Evolutionary conservation across 2,888 invertebrate species (phyloP), one percentile per base, ranked within the genome.

Genomic region (Harpalus rubripes): DNA sequence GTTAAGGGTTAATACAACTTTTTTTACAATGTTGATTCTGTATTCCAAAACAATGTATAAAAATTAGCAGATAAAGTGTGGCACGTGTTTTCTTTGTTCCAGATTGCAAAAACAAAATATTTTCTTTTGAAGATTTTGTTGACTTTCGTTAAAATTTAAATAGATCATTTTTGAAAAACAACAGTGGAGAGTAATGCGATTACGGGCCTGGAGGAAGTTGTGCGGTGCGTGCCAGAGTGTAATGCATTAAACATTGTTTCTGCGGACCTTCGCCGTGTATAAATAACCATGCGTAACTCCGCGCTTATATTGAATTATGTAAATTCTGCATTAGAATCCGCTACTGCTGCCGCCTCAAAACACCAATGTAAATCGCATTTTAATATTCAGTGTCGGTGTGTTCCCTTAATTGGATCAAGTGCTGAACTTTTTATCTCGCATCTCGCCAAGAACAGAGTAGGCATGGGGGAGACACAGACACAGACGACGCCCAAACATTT

Each of bases 401-500:
- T 85, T 79, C 72, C 80, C 85, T 80, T 85, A 85, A 85, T 85
- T 85, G 85, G 85, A 85, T 85, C 80, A 85, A 85, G 85, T 85
- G 85, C 59, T 68, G 80, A 85, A 85, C 72, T 85, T 85, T 85
- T 79, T 85, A 85, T 85, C 85, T 80, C 52, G 58, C 85, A 79
- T 85, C 80, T 32, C 80, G 39, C 56, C 80, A 32, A 18, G 72
- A 68, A 44, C 72, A 80, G 68, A 68, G 16, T 12, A 3, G 39
- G 15, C 59, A 15, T 80, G 10, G 80, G 61, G 41, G 61, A 58
- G 32, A 39, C 39, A 7, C 18, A 58, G 18, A 39, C 59, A 39
- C 44, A 15, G 26, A 32, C 80, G 59, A 86, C 86, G 86, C 86
- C 87, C 86, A 86, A 86, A 86, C 87, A 86, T 88, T 87, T 87